Base-by-base conservation (phyloP, 2,113 vertebrate genomes). In the Cololabis saira region DNA sequence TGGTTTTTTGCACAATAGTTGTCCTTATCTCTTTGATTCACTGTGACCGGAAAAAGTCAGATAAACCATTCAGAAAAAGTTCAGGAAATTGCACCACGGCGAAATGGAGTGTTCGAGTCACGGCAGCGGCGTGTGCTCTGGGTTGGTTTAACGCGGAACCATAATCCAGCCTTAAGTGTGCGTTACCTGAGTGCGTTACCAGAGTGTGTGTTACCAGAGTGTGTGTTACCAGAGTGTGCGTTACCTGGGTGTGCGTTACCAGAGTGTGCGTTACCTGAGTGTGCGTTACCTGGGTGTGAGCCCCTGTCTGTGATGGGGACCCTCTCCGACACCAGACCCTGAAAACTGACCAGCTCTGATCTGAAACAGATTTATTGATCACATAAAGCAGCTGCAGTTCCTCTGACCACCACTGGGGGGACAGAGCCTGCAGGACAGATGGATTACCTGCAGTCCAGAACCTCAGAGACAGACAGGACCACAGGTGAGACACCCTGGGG, bases 391-490 rank as follows among this genome's bases (percentile, higher is more conserved):
- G 67, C 22, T 53, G 49, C 18, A 70, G 27, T 10, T 70, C 47
- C n/a, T 13, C 22, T 3, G 21, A n/a, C 2, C 1, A 40, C 47
- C 55, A 70, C 24, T 54, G 24, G 57, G 49, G 41, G 5, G n/a
- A 57, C 24, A 33, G 3, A 5, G 16, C 42, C 16, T 19, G 33
- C 17, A n/a, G 15, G 12, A 55, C 1, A 18, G 13, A 37, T 7
- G 13, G 49, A 14, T 43, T 58, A 90, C 88, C 88, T 88, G 81
- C 43, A 65, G 41, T 88, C 77, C 19, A 86, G 4, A 1, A 86
- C 61, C 1, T 85, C 48, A 45, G 83, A 83, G 21, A 90, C 64
- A 2, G 82, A 61, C 22, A 76, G 48, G 17, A 80, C 22, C 0
- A 48, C 1, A 22, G 80, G 22, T 0, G 61, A 50, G 21, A 27